These are phyloP conservation scores for Sanderia malayensis DNA, from an alignment of 30 jellyfish, hydroid and myxozoan genomes.

Conservation along the genomic window DNA sequence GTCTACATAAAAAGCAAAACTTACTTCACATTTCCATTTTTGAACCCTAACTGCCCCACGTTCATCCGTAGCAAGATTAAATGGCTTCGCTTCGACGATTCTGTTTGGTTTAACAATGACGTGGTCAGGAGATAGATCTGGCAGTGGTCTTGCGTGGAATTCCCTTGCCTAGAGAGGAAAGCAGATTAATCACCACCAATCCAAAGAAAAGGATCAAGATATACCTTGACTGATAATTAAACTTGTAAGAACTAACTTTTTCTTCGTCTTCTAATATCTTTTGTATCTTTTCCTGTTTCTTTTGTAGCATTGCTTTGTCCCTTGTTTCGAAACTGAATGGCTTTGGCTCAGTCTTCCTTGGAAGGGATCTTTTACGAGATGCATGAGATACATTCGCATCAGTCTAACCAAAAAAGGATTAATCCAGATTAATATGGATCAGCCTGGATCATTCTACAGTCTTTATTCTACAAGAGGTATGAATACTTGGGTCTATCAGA, in stretches of 20 bases:
- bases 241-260: constrained; percentile 68
- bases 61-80: constrained; percentile 70
- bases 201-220: no score
- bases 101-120: constrained; percentile 58
- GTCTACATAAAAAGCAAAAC: no score
- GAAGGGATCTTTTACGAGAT: background rate
- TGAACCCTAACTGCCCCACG: constrained; percentile 64
- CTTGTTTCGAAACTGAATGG: constrained; percentile 84
- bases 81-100: constrained; percentile 68
- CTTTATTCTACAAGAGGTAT: no score
- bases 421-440: no score
- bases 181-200: background rate
- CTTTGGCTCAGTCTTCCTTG: constrained; percentile 63
- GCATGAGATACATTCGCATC: background rate
- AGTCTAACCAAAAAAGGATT: no score
- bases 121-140: constrained; percentile 81
- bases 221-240: no score
- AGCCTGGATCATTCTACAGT: no score
- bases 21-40: no score
- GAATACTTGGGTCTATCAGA: no score
- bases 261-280: constrained; percentile 70
- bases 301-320: constrained; percentile 60
- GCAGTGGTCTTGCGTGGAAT: constrained; percentile 92
- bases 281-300: constrained; percentile 79
- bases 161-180: constrained; percentile 64